phyloP scores from a whole-genome alignment of 1,140 invertebrate species.

The Eumeta japonica region DNA sequence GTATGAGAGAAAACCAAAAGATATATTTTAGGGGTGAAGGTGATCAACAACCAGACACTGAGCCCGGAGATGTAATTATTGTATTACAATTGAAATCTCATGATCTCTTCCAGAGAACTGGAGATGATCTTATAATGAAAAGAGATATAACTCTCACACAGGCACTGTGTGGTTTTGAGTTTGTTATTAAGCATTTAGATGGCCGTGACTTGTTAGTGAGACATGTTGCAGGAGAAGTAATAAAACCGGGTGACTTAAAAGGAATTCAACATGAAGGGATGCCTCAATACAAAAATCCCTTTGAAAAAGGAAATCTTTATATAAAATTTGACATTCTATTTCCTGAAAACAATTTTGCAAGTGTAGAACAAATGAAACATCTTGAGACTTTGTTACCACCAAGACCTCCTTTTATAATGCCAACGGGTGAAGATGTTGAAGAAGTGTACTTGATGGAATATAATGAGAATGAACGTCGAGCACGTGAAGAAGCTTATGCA shows the following conservation, averaged over 20 bases:
- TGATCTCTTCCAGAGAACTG: conserved; percentile 70
- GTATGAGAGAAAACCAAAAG: conserved; percentile 85
- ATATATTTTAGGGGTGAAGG: conserved; percentile 86
- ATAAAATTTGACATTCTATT: conserved; percentile 84
- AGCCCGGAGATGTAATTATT: conserved; percentile 87
- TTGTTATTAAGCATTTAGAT: conserved; percentile 83
- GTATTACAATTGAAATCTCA: conserved; percentile 84
- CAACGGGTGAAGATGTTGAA: conserved; percentile 74
- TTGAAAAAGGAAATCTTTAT: conserved; percentile 84
- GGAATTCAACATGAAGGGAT: conserved; percentile 85
- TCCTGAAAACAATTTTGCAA: conserved; percentile 77
- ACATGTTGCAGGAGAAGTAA: conserved; percentile 71
- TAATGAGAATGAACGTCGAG: conserved; percentile 59
- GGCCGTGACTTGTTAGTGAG: conserved; percentile 74
- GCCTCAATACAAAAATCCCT: conserved; percentile 81
- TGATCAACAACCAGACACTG: conserved; percentile 82
- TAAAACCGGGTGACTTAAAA: conserved; percentile 78
- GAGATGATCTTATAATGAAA: conserved; percentile 75
- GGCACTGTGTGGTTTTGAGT: conserved; percentile 85
- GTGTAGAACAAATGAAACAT: conserved; percentile 65
- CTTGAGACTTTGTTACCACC: conserved; percentile 72
- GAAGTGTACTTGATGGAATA: conserved; percentile 81
- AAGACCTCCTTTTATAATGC: conserved; percentile 65
- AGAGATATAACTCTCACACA: conserved; percentile 78
- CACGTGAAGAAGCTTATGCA: conserved; percentile 65